Base-by-base conservation (phyloP, 2,113 vertebrate genomes). In the Coturnix japonica region DNA sequence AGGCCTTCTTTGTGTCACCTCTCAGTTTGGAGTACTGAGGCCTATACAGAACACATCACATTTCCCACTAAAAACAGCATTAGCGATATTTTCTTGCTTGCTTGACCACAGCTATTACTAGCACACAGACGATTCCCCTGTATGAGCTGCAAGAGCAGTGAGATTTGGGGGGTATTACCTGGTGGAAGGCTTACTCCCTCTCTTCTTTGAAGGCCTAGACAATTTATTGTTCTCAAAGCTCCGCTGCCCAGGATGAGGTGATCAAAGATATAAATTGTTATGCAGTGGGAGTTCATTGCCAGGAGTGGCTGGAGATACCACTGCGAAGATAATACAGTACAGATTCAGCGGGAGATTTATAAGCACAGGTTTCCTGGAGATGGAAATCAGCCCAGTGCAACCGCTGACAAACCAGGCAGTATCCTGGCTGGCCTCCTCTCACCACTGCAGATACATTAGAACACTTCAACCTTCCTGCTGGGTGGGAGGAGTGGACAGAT, bases 1-100 rank as follows among this genome's bases (percentile, higher is more conserved):
- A 91, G 78, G 87, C 54, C 71, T 17, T 0, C 1, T 61, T 90
- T 93, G 64, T 85, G 93, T 69, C 15, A 21, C 88, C 67, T 90
- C 83, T 95, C 87, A 90, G 94, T 91, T 74, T 91, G 88, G 74
- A 95, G 20, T 59, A 33, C 2, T 17, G 53, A 91, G 81, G 89
- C 61, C 78, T 72, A 87, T 1, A 80, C 54, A 77, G 81, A 60
- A 90, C 44, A 59, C 63, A 54, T 47, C 75, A 43, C 53, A 71
- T 63, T 83, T 88, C 73, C 0, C 0, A 75, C 72, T 67, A 18
- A 69, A 90, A 57, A 1, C 53, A 84, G 73, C 59, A 57, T 70
- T 90, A 89, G 46, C n/a, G 67, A 14, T 82, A 44, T 81, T 84
- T 81, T 75, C 86, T 94, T 13, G 61, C 59, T 78, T 56, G 70